Evolutionary conservation across 2,888 invertebrate species (phyloP), one percentile per base, ranked within the genome.

Genomic region (Petrolisthes cinctipes): DNA sequence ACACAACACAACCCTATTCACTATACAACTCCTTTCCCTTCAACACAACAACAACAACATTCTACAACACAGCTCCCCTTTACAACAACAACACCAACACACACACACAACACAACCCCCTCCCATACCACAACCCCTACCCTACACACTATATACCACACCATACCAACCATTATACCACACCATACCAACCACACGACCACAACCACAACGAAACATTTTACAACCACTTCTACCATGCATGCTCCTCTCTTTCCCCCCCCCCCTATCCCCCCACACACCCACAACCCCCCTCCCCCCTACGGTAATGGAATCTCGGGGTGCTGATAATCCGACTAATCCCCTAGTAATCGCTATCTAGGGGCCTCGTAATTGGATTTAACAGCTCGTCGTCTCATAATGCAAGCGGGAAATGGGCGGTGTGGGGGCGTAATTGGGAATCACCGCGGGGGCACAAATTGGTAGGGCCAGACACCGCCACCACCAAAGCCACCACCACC

Each of bases 331-430:
- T 61, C 61, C 61, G 61, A 14, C 7, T 61, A 61, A 61, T 61
- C 61, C 6, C 61, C 61, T 61, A 9, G 61, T 61, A 61, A 61
- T 61, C 61, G 61, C 61, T 61, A 61, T 61, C 61, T 61, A 61
- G 61, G 61, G 56, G 20, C n/a, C 79, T 56, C 56, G 79, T 79
- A 79, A 79, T 79, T 56, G 56, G 79, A 79, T 79, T 79, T 79
- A 79, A 79, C 79, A 79, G 79, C n/a, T 56, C 14, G 79, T 79
- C 14, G 56, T 79, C 17, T 56, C 56, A 57, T 79, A 79, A 79
- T 57, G 51, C 79, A 53, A 54, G 4, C 79, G 23, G 56, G 79
- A 79, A 79, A 79, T 79, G 61, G 61, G 61, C 61, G 61, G 61
- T 61, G 61, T 61, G 61, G 7, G 4, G 54, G 78, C 17, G 76